Evolutionary conservation across 2,113 vertebrate genomes (phyloP).

Genomic region (Apaloderma vittatum): DNA sequence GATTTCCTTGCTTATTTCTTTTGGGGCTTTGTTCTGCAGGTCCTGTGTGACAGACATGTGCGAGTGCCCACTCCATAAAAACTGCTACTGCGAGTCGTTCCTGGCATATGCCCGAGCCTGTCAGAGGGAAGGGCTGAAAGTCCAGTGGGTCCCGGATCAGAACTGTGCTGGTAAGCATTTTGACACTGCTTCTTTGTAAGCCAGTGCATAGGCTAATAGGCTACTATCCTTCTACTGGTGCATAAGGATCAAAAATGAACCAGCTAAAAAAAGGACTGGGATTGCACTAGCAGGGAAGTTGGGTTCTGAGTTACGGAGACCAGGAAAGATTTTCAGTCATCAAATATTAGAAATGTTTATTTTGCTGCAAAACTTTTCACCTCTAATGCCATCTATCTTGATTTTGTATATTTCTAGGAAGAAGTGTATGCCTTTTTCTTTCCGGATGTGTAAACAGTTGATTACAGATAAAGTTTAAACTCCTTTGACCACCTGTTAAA

Average conservation of each 20-base stretch:
- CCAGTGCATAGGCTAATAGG: not conserved
- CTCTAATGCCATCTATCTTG: not conserved
- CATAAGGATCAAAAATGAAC: not conserved
- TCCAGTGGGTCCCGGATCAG: constrained; percentile 89
- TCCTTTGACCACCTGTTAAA: not conserved
- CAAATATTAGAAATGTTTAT: not conserved
- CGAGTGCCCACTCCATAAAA: constrained; percentile 95
- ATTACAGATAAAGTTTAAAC: not conserved
- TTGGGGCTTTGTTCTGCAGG: constrained; percentile 73
- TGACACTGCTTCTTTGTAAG: not conserved
- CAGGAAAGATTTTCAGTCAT: not conserved
- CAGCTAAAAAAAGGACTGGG: not conserved
- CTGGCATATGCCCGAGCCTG: constrained; percentile 94
- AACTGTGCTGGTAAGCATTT: constrained; percentile 88
- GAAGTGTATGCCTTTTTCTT: not conserved
- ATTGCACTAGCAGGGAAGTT: not conserved
- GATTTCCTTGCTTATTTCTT: not conserved
- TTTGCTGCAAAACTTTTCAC: not conserved
- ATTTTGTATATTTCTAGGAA: not conserved
- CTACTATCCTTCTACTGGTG: not conserved
- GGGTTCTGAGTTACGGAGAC: not conserved
- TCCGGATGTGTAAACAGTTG: not conserved
- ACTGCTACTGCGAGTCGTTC: constrained; percentile 98
- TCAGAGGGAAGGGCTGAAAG: constrained; percentile 88
- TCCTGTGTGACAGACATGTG: constrained; percentile 99